Base-by-base conservation (phyloP, 2,797 vertebrate genomes). In the Gambusia yucatana region DNA sequence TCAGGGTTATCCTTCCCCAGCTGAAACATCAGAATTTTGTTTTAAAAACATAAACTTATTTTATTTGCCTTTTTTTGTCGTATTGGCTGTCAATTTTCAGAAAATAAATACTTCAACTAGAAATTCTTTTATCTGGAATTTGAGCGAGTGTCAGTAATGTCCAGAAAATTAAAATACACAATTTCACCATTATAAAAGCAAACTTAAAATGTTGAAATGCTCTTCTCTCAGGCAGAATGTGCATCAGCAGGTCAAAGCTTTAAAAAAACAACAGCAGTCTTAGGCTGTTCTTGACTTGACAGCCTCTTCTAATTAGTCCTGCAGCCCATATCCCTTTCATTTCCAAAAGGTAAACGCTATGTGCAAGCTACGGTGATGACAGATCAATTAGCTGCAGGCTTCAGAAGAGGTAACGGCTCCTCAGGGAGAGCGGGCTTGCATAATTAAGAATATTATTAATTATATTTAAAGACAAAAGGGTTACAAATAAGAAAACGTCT, bases 381-480 rank as follows among this genome's bases (percentile, higher is more conserved):
- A 91, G 90, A 93, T 92, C 91, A 93, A 93, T 93, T 87, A 92
- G 88, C 87, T 83, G 81, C 75, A 82, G 85, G 91, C 92, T 90
- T 90, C 86, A 90, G 84, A 91, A 83, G 89, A 93, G 88, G 86
- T 77, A 84, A 81, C 78, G 50, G 28, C 81, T 92, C 93, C 90
- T 89, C 74, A 78, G 88, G 91, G 91, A 94, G 81, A 89, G 84
- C 73, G 41, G 83, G 81, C 92, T 84, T 88, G 85, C 89, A 91
- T 92, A 93, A 92, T 94, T 94, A 94, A 88, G 88, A 90, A 93
- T 87, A 91, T 87, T 92, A 94, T 94, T 93, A 90, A 94, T 94
- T 92, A 87, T 85, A 87, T 91, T 90, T 83, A 88, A 83, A 88
- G 75, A 82, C 81, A 57, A 81, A 59, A 87, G 63, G 72, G 80